These are phyloP conservation scores for Heliocidaris tuberculata DNA, from an alignment of 35 echinoderm and acorn worm genomes.

Conservation along the genomic window DNA sequence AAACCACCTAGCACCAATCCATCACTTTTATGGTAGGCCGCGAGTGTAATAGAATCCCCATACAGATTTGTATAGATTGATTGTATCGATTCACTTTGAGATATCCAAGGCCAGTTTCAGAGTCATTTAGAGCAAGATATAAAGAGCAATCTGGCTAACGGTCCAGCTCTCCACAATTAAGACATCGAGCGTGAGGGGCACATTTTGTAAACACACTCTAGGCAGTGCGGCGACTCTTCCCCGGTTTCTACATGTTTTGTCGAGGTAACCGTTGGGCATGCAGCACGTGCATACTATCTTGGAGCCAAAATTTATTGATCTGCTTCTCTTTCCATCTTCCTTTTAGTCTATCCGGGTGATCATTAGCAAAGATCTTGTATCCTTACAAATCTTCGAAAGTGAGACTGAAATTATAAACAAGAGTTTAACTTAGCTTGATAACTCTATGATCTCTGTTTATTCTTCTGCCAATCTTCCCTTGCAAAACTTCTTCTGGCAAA, in stretches of 20 bases:
- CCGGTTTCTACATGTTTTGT: neutral
- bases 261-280: neutral
- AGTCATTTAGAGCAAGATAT: neutral
- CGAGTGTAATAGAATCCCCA: neutral
- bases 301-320: neutral
- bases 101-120: conserved; percentile 1
- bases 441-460: no score
- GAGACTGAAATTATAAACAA: neutral
- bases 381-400: neutral
- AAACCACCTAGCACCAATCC: neutral
- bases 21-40: neutral
- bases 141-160: neutral
- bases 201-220: neutral
- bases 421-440: neutral
- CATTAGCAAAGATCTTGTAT: neutral
- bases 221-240: neutral
- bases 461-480: no score
- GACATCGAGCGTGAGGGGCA: neutral
- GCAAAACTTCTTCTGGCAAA: no score
- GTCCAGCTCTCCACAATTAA: neutral
- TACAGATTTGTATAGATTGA: neutral
- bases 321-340: neutral
- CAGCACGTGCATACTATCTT: neutral
- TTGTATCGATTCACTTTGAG: neutral
- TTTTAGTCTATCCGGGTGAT: neutral